These are phyloP conservation scores for Microcebus lehilahytsara DNA, from an alignment of 2,113 vertebrate species.

Conservation along the genomic window DNA sequence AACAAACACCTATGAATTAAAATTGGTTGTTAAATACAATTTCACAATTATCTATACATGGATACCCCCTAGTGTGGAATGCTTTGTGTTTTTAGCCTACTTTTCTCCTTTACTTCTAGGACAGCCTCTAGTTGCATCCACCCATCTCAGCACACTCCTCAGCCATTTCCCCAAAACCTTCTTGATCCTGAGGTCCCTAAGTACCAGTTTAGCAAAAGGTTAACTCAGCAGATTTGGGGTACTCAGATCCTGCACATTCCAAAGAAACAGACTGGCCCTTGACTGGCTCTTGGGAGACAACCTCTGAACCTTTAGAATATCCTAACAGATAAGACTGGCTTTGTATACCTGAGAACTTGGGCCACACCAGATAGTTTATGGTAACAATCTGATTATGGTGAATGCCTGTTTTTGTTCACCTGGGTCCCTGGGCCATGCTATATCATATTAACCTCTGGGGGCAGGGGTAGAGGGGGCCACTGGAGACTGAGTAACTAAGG, in stretches of 20 bases:
- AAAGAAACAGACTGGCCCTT: background rate
- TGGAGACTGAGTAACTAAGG: background rate
- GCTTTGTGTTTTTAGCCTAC: background rate
- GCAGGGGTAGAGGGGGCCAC: background rate
- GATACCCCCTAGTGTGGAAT: background rate
- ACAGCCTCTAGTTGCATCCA: background rate
- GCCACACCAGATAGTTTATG: background rate
- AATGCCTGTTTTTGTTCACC: background rate
- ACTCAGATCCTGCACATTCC: background rate
- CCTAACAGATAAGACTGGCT: background rate
- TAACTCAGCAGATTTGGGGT: background rate
- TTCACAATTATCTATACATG: background rate
- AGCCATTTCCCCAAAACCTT: background rate
- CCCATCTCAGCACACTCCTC: background rate
- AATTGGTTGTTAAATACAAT: conserved; percentile 7
- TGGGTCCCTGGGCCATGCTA: background rate
- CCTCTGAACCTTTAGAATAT: background rate
- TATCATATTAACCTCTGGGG: background rate
- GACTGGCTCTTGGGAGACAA: background rate
- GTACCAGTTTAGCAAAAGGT: background rate
- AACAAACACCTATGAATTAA: conserved; percentile 34
- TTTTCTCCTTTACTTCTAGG: background rate
- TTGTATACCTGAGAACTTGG: background rate
- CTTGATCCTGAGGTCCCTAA: background rate
- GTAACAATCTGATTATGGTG: background rate